These are phyloP conservation scores for Chaetoderma sp. DNA, from an alignment of 2,888 invertebrate genomes.

Conservation along the genomic window DNA sequence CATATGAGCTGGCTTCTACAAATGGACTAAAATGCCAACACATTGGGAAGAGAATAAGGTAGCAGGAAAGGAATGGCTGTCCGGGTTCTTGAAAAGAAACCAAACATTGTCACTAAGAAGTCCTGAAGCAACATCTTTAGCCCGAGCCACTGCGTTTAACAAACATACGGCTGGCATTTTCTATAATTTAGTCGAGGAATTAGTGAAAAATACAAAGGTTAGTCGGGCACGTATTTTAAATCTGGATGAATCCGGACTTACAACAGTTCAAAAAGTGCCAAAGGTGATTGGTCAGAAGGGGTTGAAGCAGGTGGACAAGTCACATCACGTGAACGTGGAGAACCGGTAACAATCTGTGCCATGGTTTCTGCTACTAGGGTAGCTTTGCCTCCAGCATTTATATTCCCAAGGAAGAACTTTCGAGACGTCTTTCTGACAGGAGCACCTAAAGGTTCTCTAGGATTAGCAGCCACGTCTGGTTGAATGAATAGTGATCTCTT, in stretches of 20 bases:
- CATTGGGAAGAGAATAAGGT: background rate
- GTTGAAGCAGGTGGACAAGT: no score
- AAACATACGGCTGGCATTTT: background rate
- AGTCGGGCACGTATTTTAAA: background rate
- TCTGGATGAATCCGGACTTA: background rate
- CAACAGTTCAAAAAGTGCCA: constrained; percentile 5
- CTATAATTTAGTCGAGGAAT: background rate
- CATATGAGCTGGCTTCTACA: background rate
- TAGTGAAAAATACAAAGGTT: background rate
- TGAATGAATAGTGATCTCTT: no score
- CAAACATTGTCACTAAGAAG: background rate
- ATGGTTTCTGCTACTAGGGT: no score
- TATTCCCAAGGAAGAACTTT: no score
- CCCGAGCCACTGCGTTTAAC: background rate
- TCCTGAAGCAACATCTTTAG: constrained; percentile 6
- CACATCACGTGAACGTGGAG: no score
- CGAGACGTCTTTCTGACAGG: no score
- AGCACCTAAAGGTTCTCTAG: no score
- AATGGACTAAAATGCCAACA: background rate
- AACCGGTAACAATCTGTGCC: no score
- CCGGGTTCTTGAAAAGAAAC: background rate
- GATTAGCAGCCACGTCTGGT: no score
- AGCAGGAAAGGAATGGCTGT: constrained; percentile 3
- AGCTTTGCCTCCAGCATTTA: no score
- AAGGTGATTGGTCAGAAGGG: constrained; percentile 1